Conservation (phyloP, 2,113 vertebrate species). For the Oreochromis aureus region DNA sequence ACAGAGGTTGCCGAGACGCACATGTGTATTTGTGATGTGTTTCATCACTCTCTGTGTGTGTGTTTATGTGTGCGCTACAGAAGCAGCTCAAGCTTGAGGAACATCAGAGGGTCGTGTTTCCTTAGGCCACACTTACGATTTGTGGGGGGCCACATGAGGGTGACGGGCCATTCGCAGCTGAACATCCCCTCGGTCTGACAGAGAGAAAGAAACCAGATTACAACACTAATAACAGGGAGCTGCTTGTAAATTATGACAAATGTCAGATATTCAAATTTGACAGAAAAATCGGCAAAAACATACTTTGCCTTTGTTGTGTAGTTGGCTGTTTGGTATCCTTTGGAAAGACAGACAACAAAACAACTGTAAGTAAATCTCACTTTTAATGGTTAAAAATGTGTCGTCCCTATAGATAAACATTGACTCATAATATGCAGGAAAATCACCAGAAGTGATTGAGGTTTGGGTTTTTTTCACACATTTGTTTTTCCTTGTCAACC, state of each 20-base stretch:
- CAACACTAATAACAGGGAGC: background rate
- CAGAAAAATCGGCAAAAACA: constrained; percentile 15
- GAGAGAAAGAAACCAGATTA: background rate
- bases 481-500: background rate
- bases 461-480: fast-evolving
- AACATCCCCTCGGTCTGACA: constrained; percentile 80
- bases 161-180: constrained; percentile 79
- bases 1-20: background rate
- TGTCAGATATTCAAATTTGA: background rate
- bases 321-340: constrained; percentile 80
- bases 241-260: background rate
- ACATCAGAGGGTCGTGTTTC: constrained; percentile 45
- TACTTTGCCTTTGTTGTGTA: constrained; percentile 84
- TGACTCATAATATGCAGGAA: background rate
- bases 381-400: background rate
- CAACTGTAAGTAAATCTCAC: background rate
- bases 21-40: background rate
- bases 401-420: background rate
- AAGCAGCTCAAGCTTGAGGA: constrained; percentile 10
- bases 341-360: constrained; percentile 32
- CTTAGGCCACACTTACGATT: constrained; percentile 85
- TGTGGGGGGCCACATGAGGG: constrained; percentile 80
- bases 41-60: background rate
- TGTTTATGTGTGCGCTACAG: background rate
- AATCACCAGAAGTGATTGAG: background rate